phyloP scores from a whole-genome alignment of 2,797 vertebrate species.

The Pachyuromys duprasi region DNA sequence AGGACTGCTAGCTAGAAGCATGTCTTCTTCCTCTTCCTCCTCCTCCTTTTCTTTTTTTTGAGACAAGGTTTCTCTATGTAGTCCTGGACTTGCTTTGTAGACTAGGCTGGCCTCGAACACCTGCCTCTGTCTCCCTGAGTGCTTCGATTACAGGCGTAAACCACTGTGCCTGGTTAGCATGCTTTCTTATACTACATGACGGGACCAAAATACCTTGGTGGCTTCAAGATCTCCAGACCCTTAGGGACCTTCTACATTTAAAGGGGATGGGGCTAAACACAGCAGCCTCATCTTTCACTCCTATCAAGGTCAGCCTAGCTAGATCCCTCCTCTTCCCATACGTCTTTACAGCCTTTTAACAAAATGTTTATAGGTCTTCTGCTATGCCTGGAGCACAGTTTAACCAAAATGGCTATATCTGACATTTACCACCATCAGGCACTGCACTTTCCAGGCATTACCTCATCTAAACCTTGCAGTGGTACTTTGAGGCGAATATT shows the following conservation, averaged over 20 bases:
- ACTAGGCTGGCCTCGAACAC: too few species aligned
- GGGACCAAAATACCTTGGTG: not conserved
- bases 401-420: not conserved
- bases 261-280: not conserved
- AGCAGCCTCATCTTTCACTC: not conserved
- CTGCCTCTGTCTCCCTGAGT: too few species aligned
- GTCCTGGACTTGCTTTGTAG: too few species aligned
- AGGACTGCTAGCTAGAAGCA: not conserved
- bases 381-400: not conserved
- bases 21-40: not conserved
- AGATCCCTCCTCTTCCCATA: not conserved
- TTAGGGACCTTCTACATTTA: not conserved
- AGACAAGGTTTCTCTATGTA: too few species aligned
- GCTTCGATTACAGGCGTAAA: too few species aligned
- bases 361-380: not conserved
- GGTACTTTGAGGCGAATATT: slow-evolving; percentile 17
- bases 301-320: not conserved
- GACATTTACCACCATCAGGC: not conserved
- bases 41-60: too few species aligned
- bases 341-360: not conserved
- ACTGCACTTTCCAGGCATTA: not conserved
- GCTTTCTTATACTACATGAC: not conserved
- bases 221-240: not conserved
- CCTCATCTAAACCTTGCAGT: slow-evolving; percentile 39
- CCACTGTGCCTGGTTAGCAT: not conserved